These are phyloP conservation scores for Diadromus collaris DNA, from an alignment of 2,888 invertebrate species.

Conservation along the genomic window DNA sequence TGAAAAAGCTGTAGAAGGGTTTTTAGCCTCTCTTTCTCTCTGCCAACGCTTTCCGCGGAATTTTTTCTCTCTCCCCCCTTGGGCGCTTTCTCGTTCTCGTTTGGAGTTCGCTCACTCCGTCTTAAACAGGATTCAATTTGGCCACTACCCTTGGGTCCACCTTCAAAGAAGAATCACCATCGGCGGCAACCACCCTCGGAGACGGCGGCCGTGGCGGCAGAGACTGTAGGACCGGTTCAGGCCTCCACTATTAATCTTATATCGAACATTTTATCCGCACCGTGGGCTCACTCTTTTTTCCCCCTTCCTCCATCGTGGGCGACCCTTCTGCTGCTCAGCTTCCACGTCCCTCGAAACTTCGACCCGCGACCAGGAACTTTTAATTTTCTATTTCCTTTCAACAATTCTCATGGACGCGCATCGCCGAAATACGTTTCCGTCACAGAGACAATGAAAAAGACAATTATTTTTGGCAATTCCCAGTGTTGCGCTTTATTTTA, in stretches of 20 bases:
- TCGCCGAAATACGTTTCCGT: not conserved
- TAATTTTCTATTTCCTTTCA: conserved; percentile 70
- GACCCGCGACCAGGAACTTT: conserved; percentile 74
- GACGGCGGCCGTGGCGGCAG: conserved; percentile 39
- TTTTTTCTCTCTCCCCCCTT: conserved; percentile 29
- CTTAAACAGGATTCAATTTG: conserved; percentile 80
- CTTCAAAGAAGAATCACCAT: conserved; percentile 80
- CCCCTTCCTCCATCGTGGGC: conserved; percentile 55
- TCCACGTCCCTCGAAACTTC: conserved; percentile 64
- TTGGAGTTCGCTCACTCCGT: conserved; percentile 65
- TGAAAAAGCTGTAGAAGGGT: conserved; percentile 31
- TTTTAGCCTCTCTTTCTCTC: conserved; percentile 41
- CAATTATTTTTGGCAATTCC: not conserved
- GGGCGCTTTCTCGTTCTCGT: conserved; percentile 48
- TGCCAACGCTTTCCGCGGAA: conserved; percentile 3
- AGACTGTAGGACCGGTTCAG: conserved; percentile 64
- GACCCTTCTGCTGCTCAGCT: conserved; percentile 55
- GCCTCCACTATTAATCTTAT: conserved; percentile 79
- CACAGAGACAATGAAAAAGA: not conserved
- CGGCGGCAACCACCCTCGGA: conserved; percentile 67
- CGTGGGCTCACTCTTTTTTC: conserved; percentile 59
- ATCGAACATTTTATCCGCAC: conserved; percentile 79
- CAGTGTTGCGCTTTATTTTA: not conserved
- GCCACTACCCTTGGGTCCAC: conserved; percentile 77
- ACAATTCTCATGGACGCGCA: conserved; percentile 21